These are phyloP conservation scores for Lipotes vexillifer DNA, from an alignment of 2,113 vertebrate species.

Conservation along the genomic window DNA sequence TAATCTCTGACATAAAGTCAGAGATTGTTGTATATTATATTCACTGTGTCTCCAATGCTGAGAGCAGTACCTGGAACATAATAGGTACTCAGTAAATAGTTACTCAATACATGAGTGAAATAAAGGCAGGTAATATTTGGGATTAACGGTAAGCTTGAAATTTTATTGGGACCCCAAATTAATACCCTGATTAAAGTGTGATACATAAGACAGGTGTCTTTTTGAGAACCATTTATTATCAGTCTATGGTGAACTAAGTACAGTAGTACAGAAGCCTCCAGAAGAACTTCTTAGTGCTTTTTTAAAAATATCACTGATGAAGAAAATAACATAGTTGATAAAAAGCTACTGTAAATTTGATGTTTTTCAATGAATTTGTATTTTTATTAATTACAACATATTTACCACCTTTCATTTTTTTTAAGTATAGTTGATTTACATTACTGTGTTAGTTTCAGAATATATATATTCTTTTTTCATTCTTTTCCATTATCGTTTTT, in stretches of 20 bases:
- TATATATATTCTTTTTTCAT: neutral
- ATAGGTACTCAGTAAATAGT: neutral
- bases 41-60: neutral
- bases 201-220: neutral
- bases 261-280: neutral
- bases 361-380: neutral
- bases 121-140: neutral
- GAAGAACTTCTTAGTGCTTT: neutral
- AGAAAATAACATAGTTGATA: neutral
- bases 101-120: neutral
- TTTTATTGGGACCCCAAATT: neutral
- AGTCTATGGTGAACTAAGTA: neutral
- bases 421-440: neutral
- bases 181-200: neutral
- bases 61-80: neutral
- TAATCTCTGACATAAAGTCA: neutral
- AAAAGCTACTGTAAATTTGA: neutral
- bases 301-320: neutral
- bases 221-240: neutral
- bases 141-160: neutral
- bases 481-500: neutral
- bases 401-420: neutral
- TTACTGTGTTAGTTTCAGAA: neutral
- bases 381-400: neutral
- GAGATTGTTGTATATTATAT: neutral